Evolutionary conservation across 1,140 invertebrate species (phyloP), one percentile per base, ranked within the genome.

Genomic region (Paramacrobiotus metropolitanus): DNA sequence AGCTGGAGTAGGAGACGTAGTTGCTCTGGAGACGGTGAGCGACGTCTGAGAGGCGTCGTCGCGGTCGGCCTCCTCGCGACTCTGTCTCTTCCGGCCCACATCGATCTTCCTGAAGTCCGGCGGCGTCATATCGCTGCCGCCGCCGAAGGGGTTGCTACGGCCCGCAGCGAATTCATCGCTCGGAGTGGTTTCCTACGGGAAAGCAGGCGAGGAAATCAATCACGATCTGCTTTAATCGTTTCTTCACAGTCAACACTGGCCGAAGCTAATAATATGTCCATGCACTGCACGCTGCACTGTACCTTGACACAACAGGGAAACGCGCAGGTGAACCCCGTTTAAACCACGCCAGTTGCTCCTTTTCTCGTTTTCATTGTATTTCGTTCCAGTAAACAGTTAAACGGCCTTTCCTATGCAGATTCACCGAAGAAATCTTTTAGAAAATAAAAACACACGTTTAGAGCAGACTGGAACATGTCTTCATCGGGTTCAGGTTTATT

Each of bases 391-490:
- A 29, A 44, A 45, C 24, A 28, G 15, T 18, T 3, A 34, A 20
- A 24, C 60, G 18, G 3, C 9, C 18, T 1, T 75, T 78, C n/a
- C n/a, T n/a, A n/a, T n/a, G n/a, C n/a, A n/a, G n/a, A n/a, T n/a
- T n/a, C n/a, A n/a, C n/a, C n/a, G n/a, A n/a, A n/a, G n/a, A n/a
- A n/a, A n/a, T n/a, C n/a, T n/a, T n/a, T n/a, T n/a, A n/a, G n/a
- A n/a, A n/a, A n/a, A n/a, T n/a, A n/a, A n/a, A n/a, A n/a, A n/a
- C n/a, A n/a, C n/a, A 85, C 84, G 77, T 85, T 82, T 64, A 83
- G 76, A 24, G 83, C 81, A 60, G 84, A 85, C 60, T 79, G 77
- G 71, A 86, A 87, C 67, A 86, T 76, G 75, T 86, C 83, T 66
- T 83, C 81, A 31, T 81, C 77, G 66, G 81, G 79, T 66, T 80